Evolutionary conservation across 2,113 vertebrate species (phyloP), one percentile per base, ranked within the genome.

Genomic region (Heterotis niloticus): DNA sequence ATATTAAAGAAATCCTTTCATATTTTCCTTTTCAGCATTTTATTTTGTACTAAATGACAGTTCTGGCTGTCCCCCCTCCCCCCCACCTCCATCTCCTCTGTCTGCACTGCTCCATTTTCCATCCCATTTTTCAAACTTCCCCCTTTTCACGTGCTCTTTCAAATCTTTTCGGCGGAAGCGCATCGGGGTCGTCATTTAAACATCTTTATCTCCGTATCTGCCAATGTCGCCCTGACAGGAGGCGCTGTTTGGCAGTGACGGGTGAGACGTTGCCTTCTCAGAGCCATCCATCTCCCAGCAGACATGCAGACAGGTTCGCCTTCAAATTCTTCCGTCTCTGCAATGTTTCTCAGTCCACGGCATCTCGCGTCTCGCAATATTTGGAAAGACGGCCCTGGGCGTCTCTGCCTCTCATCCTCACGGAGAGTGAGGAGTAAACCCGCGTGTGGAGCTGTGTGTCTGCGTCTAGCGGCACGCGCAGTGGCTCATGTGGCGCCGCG

Each of bases 1-100:
- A 82, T 84, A 84, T 84, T 81, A 84, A 74, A 70, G 64, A 57
- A 78, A 76, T 84, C 68, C 52, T 23, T 73, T 80, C 75, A 23
- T 75, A 78, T 82, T 81, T 56, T 52, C 64, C 18, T 64, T 74
- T 34, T 23, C 68, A 59, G 17, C 68, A 66, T 78, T 80, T 51
- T 70, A 68, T 54, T 28, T 62, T 57, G n/a, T 29, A 57, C 28
- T 73, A 28, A 77, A 64, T 79, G 77, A 71, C 26, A 28, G 57
- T 14, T 78, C 52, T 52, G 76, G 34, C 13, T 69, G 57, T 44
- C n/a, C 64, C n/a, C 24, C 16, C 56, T 28, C 74, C 24, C 12
- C 9, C 17, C 56, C 28, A 18, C 10, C 28, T 44, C 67, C 11
- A 60, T 23, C 24, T 7, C 5, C 5, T 20, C 60, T 62, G 60